Evolutionary conservation across 1,140 invertebrate species (phyloP), one percentile per base, ranked within the genome.

Genomic region (Saccostrea glomerata): DNA sequence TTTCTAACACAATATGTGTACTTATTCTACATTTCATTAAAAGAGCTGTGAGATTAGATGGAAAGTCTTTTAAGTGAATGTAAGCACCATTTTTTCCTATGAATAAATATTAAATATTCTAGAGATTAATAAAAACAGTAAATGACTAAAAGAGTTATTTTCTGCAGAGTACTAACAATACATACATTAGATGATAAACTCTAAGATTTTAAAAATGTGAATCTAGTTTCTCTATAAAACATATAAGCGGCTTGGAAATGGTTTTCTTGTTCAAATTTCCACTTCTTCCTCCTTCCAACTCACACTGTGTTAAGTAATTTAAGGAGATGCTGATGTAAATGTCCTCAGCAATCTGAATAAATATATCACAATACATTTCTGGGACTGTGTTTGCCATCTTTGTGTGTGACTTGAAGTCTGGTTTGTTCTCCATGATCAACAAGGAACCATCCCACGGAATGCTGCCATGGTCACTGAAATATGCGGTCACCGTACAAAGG

Each of bases 361-460:
- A 77, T 77, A 63, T 63, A 77, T 77, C 70, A 77, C 70, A 77
- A 77, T 36, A 36, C 70, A 77, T 30, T 36, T 77, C 30, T 25
- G 70, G 70, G 70, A 77, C 70, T 77, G 70, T 30, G 30, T 36
- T 11, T 7, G 25, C 70, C 70, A 6, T 30, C n/a, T n/a, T 30
- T 30, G 23, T 77, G 70, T 47, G 47, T 47, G 47, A 47, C 47
- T 47, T 47, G 25, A 12, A 77, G 15, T 25, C 70, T 30, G 23
- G 25, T 30, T 17, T 77, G 70, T 77, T 36, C 70, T 77, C 70
- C 70, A 77, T 77, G 70, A 77, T 77, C 70, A 77, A 77, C 70
- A 77, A 15, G 70, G 70, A 77, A 77, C 25, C 23, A 77, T 77
- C 23, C 70, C 70, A 30, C 3, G 70, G 30, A 30, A 77, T 77